Conservation (phyloP, 2,888 invertebrate genomes). For the Anodontia alba region DNA sequence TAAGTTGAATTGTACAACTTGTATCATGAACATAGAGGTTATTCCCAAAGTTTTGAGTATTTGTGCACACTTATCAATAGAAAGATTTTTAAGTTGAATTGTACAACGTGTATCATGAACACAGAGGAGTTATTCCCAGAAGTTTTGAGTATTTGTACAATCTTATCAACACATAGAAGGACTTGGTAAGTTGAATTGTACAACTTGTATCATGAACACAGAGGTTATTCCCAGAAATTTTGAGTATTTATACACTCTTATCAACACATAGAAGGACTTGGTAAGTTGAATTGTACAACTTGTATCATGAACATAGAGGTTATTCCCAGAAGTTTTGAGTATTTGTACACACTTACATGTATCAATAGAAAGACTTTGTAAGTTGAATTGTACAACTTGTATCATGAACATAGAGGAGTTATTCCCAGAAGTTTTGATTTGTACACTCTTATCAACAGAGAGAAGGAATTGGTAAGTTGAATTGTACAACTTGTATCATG, state of each 20-base stretch:
- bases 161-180: conserved; percentile 78
- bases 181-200: conserved; percentile 69
- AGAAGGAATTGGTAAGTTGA: conserved; percentile 78
- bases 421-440: conserved; percentile 85
- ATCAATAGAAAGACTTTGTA: conserved; percentile 80
- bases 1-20: conserved; percentile 40
- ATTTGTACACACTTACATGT: conserved; percentile 81
- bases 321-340: conserved; percentile 84
- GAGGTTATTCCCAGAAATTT: too few relatives aligned
- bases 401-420: conserved; percentile 64
- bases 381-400: neutral
- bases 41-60: too few relatives aligned
- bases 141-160: conserved; percentile 84
- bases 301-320: conserved; percentile 82
- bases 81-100: too few relatives aligned
- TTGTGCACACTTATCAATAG: too few relatives aligned
- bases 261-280: too few relatives aligned
- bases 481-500: too few relatives aligned
- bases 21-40: neutral
- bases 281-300: too few relatives aligned
- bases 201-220: neutral
- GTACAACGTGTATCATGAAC: conserved; percentile 80
- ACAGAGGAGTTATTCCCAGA: conserved; percentile 84
- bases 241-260: too few relatives aligned
- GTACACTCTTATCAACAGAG: conserved; percentile 79